Conservation (phyloP, 2,888 invertebrate species). For the Cheilosia urbana region DNA sequence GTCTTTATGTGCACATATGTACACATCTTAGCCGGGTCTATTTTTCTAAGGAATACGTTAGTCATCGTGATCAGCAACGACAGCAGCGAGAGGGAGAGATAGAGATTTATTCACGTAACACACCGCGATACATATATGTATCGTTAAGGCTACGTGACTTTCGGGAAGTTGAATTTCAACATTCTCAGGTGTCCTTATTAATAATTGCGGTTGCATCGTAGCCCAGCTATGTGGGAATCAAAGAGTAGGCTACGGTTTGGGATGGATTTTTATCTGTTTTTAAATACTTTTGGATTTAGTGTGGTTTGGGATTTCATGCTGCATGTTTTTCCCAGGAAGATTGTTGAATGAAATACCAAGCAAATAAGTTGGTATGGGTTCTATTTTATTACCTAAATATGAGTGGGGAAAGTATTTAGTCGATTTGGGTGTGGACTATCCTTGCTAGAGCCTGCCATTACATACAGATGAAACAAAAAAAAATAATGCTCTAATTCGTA, state of each 20-base stretch:
- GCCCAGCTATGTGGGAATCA: conserved; percentile 26
- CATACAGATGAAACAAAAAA: too few relatives aligned
- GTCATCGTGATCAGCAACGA: conserved; percentile 13
- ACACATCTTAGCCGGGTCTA: conserved; percentile 14
- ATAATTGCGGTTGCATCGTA: conserved; percentile 56
- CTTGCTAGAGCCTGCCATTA: too few relatives aligned
- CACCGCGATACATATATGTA: conserved; percentile 22
- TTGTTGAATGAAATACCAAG: background rate
- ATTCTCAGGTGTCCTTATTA: conserved; percentile 72
- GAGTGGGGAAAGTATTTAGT: too few relatives aligned
- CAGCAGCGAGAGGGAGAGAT: conserved; percentile 19
- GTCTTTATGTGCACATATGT: background rate
- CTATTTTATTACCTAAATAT: too few relatives aligned
- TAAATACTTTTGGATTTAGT: background rate
- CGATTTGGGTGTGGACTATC: too few relatives aligned
- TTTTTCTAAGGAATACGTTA: conserved; percentile 41
- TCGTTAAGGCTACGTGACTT: conserved; percentile 52
- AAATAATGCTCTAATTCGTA: too few relatives aligned
- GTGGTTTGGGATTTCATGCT: background rate
- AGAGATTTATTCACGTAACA: conserved; percentile 57
- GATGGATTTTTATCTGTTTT: background rate
- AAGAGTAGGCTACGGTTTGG: conserved; percentile 6
- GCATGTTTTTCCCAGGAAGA: conserved; percentile 1
- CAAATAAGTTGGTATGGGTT: too few relatives aligned
- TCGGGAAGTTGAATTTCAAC: conserved; percentile 65